Conservation (phyloP, 1,140 invertebrate species). For the Solenopsis fugax region DNA sequence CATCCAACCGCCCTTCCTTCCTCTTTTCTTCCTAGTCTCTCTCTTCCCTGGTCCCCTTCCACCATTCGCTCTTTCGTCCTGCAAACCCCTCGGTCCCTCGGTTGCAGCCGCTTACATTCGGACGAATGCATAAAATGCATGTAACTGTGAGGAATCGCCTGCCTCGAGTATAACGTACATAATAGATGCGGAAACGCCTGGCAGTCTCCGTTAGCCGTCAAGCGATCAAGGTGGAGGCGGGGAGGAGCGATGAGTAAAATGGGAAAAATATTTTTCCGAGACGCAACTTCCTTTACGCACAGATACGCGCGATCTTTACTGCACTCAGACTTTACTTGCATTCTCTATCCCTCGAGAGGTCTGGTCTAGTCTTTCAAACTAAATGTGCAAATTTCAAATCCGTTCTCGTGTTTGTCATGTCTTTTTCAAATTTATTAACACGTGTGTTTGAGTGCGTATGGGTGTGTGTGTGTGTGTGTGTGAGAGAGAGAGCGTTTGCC, state of each 20-base stretch:
- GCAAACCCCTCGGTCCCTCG: slow-evolving; percentile 19
- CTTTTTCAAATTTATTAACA: slow-evolving; percentile 17
- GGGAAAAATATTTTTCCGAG: slow-evolving; percentile 75
- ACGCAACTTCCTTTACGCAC: background rate
- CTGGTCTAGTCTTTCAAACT: slow-evolving; percentile 24
- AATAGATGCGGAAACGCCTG: slow-evolving; percentile 68
- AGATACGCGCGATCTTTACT: slow-evolving; percentile 4
- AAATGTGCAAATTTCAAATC: slow-evolving; percentile 38
- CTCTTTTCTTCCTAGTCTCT: slow-evolving; percentile 9
- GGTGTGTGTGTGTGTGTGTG: no score
- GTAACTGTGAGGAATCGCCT: slow-evolving; percentile 69
- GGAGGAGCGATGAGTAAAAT: slow-evolving; percentile 50
- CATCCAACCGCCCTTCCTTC: slow-evolving; percentile 54
- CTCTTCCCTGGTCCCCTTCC: slow-evolving; percentile 35
- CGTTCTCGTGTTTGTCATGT: background rate
- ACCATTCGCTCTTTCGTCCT: background rate
- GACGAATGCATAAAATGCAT: slow-evolving; percentile 79
- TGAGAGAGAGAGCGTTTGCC: background rate
- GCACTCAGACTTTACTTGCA: slow-evolving; percentile 19
- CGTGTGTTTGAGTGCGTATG: no score
- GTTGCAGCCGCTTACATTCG: slow-evolving; percentile 62
- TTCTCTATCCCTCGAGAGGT: background rate
- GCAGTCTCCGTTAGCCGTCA: slow-evolving; percentile 26
- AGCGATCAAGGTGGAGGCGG: background rate
- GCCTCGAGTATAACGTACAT: slow-evolving; percentile 69